Conservation (phyloP, 2,888 invertebrate genomes). For the Eledona agricola region DNA sequence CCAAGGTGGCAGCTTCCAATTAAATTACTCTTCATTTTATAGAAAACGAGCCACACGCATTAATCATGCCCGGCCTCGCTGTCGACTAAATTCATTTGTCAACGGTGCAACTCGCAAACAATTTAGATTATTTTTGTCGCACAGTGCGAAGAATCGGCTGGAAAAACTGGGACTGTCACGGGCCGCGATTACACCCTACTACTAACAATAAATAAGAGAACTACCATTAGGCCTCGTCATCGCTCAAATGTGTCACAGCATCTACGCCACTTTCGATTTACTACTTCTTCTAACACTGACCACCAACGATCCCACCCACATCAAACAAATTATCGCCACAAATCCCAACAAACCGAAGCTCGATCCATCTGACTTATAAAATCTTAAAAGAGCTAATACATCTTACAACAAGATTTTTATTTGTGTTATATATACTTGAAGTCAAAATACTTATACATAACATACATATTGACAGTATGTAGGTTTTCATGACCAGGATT, state of each 20-base stretch:
- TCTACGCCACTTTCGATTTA: conserved; percentile 16
- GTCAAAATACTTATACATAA: too few relatives aligned
- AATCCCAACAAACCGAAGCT: too few relatives aligned
- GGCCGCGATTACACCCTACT: conserved; percentile 35
- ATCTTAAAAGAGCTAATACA: too few relatives aligned
- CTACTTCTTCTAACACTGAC: neutral
- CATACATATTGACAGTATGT: too few relatives aligned
- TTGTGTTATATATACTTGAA: too few relatives aligned
- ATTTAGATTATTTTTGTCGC: conserved; percentile 52
- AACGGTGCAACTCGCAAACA: conserved; percentile 52
- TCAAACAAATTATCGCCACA: too few relatives aligned
- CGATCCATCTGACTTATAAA: too few relatives aligned
- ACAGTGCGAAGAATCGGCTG: conserved; percentile 46
- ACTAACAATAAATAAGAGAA: conserved; percentile 39
- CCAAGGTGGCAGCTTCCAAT: conserved; percentile 49
- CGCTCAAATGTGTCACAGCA: conserved; percentile 35
- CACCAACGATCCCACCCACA: conserved; percentile 1
- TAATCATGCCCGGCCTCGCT: conserved; percentile 48
- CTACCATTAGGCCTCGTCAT: conserved; percentile 32
- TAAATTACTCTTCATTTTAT: conserved; percentile 52
- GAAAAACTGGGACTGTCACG: conserved; percentile 46
- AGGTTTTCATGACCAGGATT: too few relatives aligned
- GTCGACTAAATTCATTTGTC: conserved; percentile 52
- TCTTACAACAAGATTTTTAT: too few relatives aligned
- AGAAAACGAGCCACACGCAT: conserved; percentile 48